A percentile compares a stretch with the other conserved stretches of the same genome.
Conservation (phyloP, 2,113 vertebrate species). For the Phylloscopus trochilus region DNA sequence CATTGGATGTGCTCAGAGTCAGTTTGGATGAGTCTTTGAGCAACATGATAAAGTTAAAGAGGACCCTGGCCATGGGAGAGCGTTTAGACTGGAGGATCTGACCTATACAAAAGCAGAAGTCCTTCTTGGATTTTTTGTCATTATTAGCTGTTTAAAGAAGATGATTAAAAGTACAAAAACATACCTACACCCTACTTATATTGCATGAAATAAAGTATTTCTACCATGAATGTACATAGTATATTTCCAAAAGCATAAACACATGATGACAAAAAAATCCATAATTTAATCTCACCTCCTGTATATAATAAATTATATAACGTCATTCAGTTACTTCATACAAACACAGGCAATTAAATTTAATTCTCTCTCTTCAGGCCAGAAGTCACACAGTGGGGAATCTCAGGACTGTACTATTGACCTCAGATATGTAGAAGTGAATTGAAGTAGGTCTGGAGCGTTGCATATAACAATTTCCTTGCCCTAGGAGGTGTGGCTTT, state of each 20-base stretch:
- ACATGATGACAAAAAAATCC: background rate
- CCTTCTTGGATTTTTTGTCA: background rate
- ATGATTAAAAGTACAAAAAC: background rate
- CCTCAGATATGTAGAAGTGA: background rate
- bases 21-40: background rate
- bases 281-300: background rate
- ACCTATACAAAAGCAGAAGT: background rate
- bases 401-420: background rate
- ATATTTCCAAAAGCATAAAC: background rate
- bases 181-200: background rate
- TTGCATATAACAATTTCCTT: background rate
- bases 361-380: background rate
- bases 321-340: background rate
- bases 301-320: background rate
- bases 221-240: background rate
- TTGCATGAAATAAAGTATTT: background rate
- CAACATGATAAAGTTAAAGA: background rate
- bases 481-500: background rate
- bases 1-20: background rate
- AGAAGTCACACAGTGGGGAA: background rate
- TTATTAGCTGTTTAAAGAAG: background rate
- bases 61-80: rapidly evolving
- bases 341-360: background rate
- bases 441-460: background rate
- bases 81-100: background rate